Base-by-base conservation (phyloP, 2,113 vertebrate species). In the Ophiodon elongatus region DNA sequence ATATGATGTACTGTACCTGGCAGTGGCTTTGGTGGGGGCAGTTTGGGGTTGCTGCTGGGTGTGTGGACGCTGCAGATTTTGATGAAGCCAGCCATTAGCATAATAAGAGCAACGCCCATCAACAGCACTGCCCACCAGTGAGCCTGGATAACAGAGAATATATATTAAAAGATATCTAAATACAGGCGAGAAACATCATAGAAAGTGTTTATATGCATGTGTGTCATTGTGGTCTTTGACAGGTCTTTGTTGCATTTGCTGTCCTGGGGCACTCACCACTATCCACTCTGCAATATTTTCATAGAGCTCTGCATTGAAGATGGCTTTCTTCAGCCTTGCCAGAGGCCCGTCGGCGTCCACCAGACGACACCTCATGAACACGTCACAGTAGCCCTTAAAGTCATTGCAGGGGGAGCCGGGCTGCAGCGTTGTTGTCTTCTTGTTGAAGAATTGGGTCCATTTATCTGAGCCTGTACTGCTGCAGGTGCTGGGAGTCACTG, bases 31-130 rank as follows among this genome's bases (percentile, higher is more conserved):
- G 96, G 97, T 83, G 97, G 97, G 75, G 98, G 98, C 90, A 99
- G 94, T 94, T 97, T 99, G 89, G 98, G 98, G 91, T 99, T 99
- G 94, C 97, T 99, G 96, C 97, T 99, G 50, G 98, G 98, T 43
- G 98, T 99, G 91, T 99, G 98, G 80, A 99, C 97, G 80, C 98
- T 99, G 95, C 98, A 99, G 93, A 99, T 96, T 93, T 98, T 99
- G 92, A 99, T 99, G 95, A 99, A 99, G 35, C 97, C 98, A 74
- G 98, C 98, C 98, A 99, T 99, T 83, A 99, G 86, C 98, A 99
- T 98, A 88, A 99, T 99, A 78, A 99, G 95, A 76, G 98, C 98
- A 66, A 99, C 96, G 81, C 97, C 98, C 98, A 99, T 99, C 82
- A 99, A 95, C 76, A 98, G 92, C 56, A 99, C 98, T 29, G 98